phyloP scores from a whole-genome alignment of 2,797 vertebrate genomes.

The Gymnoscopelus microlampas region DNA sequence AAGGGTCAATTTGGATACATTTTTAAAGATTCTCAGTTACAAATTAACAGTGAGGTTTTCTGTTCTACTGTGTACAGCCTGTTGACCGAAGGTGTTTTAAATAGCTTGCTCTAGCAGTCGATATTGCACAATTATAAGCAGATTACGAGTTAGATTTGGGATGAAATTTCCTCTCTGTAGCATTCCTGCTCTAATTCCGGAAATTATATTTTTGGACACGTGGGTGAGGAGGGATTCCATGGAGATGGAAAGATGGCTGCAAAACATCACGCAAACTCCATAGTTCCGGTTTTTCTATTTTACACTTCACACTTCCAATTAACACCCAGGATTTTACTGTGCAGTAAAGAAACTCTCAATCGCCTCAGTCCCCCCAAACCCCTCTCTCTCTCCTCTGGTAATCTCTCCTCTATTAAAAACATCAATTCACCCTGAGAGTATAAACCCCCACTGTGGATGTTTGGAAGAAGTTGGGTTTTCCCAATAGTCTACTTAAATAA shows the following conservation, averaged over 20 bases:
- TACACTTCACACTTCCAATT: too few species aligned
- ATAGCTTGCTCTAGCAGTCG: neutral
- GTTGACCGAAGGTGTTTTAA: neutral
- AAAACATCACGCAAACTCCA: too few species aligned
- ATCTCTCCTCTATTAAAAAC: constrained; percentile 63
- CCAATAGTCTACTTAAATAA: constrained; percentile 75
- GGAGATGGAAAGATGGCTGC: neutral
- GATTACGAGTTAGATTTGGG: too few species aligned
- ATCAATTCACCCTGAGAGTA: constrained; percentile 59
- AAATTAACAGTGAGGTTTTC: too few species aligned
- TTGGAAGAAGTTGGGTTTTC: constrained; percentile 62
- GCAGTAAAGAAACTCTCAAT: constrained; percentile 9
- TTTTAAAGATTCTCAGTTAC: too few species aligned
- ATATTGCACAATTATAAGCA: constrained; percentile 1
- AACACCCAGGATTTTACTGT: too few species aligned
- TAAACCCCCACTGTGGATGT: constrained; percentile 61
- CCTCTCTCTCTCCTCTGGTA: constrained; percentile 17
- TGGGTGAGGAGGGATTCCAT: constrained; percentile 6
- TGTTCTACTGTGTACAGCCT: neutral
- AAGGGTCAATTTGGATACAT: too few species aligned
- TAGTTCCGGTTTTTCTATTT: too few species aligned
- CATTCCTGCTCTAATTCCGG: neutral
- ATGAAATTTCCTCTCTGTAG: constrained; percentile 5
- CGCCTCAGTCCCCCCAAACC: constrained; percentile 2
- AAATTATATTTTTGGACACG: neutral